Conservation (phyloP, 1,140 invertebrate species). For the Cherax destructor region DNA sequence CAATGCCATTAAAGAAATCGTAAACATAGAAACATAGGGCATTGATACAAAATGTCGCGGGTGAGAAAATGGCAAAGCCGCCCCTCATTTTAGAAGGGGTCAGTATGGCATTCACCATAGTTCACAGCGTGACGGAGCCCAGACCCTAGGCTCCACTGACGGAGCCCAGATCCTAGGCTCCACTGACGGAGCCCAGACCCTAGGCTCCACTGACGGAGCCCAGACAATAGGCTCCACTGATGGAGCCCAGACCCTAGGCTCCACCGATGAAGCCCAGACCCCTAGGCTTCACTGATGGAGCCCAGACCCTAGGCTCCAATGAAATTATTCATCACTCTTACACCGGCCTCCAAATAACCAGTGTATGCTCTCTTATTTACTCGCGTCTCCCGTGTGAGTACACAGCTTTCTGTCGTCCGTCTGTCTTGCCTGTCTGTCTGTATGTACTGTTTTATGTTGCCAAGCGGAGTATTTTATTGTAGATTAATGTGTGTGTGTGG, state of each 20-base stretch:
- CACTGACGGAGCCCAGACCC: background rate
- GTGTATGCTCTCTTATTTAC: constrained; percentile 5
- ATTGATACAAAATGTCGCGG: background rate
- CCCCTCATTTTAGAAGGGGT: background rate
- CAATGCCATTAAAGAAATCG: too few species aligned
- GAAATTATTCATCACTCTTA: constrained; percentile 7
- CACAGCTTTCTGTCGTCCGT: constrained; percentile 26
- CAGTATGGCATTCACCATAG: background rate
- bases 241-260: too few species aligned
- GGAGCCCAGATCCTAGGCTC: too few species aligned
- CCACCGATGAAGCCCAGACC: too few species aligned
- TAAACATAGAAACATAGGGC: background rate
- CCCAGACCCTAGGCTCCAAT: too few species aligned
- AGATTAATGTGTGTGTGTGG: too few species aligned
- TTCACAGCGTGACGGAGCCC: background rate
- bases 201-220: too few species aligned
- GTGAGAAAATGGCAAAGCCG: background rate
- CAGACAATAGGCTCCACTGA: background rate
- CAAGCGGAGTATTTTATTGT: too few species aligned
- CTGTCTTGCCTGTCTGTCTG: constrained; percentile 24
- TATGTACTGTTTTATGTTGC: background rate
- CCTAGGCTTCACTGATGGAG: too few species aligned
- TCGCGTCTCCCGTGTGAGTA: constrained; percentile 2
- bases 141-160: too few species aligned
- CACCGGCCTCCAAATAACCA: background rate